Evolutionary conservation across 2,113 vertebrate species (phyloP), one percentile per base, ranked within the genome.

Genomic region (Plectropomus leopardus): DNA sequence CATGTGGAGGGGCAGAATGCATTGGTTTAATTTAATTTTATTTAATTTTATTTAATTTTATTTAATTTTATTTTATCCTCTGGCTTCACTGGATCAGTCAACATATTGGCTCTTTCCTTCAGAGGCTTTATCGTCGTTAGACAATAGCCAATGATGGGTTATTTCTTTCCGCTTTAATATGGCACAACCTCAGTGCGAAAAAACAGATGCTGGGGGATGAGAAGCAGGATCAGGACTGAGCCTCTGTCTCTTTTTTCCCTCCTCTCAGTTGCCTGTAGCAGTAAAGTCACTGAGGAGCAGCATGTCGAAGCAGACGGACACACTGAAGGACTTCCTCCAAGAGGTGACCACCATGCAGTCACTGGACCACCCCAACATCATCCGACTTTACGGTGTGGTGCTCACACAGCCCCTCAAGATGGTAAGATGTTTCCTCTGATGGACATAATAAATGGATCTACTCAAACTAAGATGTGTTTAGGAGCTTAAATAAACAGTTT

Each of bases 401-500:
- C 92, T 98, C 73, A 96, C 95, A 4, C 96, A 96, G 83, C 97
- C 96, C 4, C 94, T 98, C 42, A 97, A 97, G 84, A 98, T 97
- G 97, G 96, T 97, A 65, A 94, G 73, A 47, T 7, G 19, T 24
- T 23, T 1, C 0, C 17, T 5, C 9, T n/a, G n/a, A 1, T 7
- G 1, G 15, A 9, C 21, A 34, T 24, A 5, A 14, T 15, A 9
- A 34, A 8, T 7, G 4, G n/a, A 14, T 80, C 19, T 23, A 57
- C 26, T 77, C 16, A 32, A 15, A 16, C 3, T 48, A 26, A 45
- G 45, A 1, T 17, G 26, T 24, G 32, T 66, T 34, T 36, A 17
- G 26, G 16, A 64, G 45, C 53, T 59, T 2, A 13, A 45, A 57
- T 7, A 26, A 9, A 16, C 5, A 32, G 9, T 44, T 50, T 50